Conservation (phyloP, 2,888 invertebrate genomes). For the Diarsia brunnea region DNA sequence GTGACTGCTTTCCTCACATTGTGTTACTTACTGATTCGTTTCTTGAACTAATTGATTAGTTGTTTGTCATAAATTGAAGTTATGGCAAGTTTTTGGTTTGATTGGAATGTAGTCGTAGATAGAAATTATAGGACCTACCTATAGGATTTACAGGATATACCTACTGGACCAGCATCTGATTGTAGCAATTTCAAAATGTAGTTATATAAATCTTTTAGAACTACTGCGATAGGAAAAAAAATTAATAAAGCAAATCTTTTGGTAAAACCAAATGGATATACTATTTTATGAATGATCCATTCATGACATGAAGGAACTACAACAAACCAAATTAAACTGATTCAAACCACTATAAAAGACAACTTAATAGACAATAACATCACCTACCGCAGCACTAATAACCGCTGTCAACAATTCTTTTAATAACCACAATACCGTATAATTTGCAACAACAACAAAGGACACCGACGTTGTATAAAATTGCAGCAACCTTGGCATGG, state of each 20-base stretch:
- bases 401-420: conserved; percentile 19
- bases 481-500: conserved; percentile 54
- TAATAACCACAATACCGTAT: conserved; percentile 44
- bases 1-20: neutral
- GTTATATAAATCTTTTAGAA: neutral
- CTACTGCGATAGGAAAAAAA: neutral
- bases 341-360: neutral
- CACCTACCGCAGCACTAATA: neutral
- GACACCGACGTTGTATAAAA: conserved; percentile 34
- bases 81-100: neutral
- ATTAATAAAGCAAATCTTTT: neutral
- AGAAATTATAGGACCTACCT: neutral
- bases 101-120: neutral
- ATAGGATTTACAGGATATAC: too few species aligned
- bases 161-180: neutral
- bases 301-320: neutral
- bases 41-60: neutral
- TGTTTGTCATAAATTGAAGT: neutral
- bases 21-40: neutral
- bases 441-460: conserved; percentile 44
- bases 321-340: neutral
- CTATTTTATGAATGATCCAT: neutral
- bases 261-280: neutral
- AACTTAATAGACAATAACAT: neutral
- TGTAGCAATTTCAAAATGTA: neutral